Conservation (phyloP, 2,888 invertebrate species). For the Steinernema scapterisci region DNA sequence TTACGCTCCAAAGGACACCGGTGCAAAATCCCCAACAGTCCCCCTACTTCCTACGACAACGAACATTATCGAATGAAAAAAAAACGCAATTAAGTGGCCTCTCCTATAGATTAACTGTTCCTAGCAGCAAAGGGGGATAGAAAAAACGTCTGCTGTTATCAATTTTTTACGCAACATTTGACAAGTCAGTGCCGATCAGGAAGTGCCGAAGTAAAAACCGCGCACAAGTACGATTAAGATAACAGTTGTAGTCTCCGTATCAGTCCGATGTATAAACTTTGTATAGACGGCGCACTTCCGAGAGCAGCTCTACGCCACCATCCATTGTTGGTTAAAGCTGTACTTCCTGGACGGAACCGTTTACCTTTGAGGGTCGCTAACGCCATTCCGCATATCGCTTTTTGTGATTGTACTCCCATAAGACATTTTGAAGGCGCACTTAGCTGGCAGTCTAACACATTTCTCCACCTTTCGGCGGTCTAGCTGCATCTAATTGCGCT, state of each 20-base stretch:
- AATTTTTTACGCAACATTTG: not conserved
- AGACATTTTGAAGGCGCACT: too few relatives aligned
- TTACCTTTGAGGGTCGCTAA: too few relatives aligned
- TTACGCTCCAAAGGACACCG: constrained; percentile 19
- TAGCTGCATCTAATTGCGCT: too few relatives aligned
- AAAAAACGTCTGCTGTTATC: constrained; percentile 20
- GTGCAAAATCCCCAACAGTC: constrained; percentile 16
- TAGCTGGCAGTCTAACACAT: too few relatives aligned
- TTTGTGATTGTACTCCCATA: too few relatives aligned
- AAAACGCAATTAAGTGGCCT: not conserved
- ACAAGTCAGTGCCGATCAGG: not conserved
- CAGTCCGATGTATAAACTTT: constrained; percentile 25
- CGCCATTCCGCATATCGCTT: too few relatives aligned
- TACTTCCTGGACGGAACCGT: too few relatives aligned
- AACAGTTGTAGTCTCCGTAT: not conserved
- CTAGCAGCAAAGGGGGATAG: not conserved
- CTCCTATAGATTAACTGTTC: not conserved
- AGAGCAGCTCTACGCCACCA: not conserved
- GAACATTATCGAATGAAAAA: not conserved
- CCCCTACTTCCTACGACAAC: not conserved
- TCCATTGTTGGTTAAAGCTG: too few relatives aligned
- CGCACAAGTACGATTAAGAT: not conserved
- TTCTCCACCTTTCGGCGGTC: too few relatives aligned
- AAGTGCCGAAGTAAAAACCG: not conserved
- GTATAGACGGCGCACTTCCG: not conserved